Evolutionary conservation across 2,113 vertebrate genomes (phyloP).

Genomic region (Oncorhynchus keta): DNA sequence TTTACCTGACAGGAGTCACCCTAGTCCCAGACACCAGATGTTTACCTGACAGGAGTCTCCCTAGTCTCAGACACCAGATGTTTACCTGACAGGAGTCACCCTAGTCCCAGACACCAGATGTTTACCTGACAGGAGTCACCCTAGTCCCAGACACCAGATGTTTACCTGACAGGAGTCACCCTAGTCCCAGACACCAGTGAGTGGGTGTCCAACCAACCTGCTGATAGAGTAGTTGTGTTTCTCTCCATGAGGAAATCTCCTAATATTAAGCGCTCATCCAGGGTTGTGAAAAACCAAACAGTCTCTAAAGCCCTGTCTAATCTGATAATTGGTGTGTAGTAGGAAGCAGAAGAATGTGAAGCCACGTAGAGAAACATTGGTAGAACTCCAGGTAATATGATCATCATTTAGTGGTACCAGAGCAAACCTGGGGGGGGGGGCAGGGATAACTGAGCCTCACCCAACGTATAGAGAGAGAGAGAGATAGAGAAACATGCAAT

Average conservation of each 20-base stretch:
- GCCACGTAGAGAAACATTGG: constrained; percentile 9
- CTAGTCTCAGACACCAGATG: no score
- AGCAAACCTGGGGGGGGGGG: not conserved
- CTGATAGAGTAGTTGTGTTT: no score
- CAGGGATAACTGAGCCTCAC: not conserved
- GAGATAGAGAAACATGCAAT: not conserved
- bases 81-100: no score
- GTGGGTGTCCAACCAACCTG: no score
- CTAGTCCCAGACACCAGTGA: no score
- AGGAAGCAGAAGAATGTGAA: constrained; percentile 14
- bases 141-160: no score
- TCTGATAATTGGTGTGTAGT: constrained; percentile 28
- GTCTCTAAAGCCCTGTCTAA: not conserved
- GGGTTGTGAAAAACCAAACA: constrained; percentile 13
- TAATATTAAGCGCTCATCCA: not conserved
- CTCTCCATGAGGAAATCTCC: constrained; percentile 23
- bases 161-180: no score
- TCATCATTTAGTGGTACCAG: not conserved
- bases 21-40: no score
- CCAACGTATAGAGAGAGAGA: not conserved
- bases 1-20: no score
- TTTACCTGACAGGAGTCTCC: no score
- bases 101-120: no score
- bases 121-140: no score
- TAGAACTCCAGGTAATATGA: constrained; percentile 23